Conservation (phyloP, 2,797 vertebrate species). For the Sciaenops ocellatus region DNA sequence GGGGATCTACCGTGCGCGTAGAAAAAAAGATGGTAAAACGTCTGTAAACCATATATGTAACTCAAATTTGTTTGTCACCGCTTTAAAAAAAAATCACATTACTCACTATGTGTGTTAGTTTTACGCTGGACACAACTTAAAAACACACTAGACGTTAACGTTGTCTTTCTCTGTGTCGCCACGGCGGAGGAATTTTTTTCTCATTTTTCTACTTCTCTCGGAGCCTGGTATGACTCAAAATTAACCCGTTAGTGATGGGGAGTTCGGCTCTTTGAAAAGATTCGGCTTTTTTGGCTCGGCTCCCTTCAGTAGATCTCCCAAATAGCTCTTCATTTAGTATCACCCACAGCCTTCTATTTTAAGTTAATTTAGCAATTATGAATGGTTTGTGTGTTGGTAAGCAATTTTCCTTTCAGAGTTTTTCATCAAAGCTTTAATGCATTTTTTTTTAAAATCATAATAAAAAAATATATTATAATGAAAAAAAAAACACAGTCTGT, state of each 20-base stretch:
- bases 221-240: slow-evolving; percentile 84
- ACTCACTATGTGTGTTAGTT: background rate
- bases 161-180: slow-evolving; percentile 66
- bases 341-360: too few relatives aligned
- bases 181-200: slow-evolving; percentile 89
- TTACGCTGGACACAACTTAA: rapidly evolving
- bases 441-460: too few relatives aligned
- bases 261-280: too few relatives aligned
- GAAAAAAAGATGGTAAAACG: slow-evolving; percentile 24
- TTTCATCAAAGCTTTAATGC: too few relatives aligned
- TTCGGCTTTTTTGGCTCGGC: too few relatives aligned
- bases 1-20: slow-evolving; percentile 65
- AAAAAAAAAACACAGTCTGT: too few relatives aligned
- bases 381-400: too few relatives aligned
- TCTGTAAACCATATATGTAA: background rate
- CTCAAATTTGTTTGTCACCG: rapidly evolving
- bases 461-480: too few relatives aligned
- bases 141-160: slow-evolving; percentile 4
- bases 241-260: slow-evolving; percentile 82
- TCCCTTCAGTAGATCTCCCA: too few relatives aligned
- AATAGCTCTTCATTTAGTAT: too few relatives aligned
- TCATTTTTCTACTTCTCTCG: slow-evolving; percentile 79
- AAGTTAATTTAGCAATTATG: too few relatives aligned
- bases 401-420: too few relatives aligned
- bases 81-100: rapidly evolving